A percentile compares a stretch with the other conserved stretches of the same genome.
Conservation (phyloP, 2,888 invertebrate species). For the Tipula confusa region DNA sequence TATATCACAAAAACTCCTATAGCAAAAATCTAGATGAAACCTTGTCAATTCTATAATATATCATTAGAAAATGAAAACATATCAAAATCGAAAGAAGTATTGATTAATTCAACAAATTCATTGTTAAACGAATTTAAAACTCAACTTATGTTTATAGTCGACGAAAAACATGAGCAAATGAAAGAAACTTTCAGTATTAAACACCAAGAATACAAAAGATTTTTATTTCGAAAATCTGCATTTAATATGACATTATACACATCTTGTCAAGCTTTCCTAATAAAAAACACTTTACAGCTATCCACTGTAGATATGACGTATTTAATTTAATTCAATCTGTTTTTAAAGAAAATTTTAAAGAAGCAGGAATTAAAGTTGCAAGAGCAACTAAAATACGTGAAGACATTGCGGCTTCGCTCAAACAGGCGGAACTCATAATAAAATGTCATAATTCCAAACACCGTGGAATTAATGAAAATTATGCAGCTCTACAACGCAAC, state of each 20-base stretch:
- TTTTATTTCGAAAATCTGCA: background rate
- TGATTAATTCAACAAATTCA: background rate
- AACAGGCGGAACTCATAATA: background rate
- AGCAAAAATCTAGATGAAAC: background rate
- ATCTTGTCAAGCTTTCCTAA: background rate
- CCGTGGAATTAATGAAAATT: background rate
- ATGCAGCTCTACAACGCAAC: background rate
- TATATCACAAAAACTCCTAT: background rate
- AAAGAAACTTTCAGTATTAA: background rate
- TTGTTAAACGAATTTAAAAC: background rate
- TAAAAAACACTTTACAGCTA: background rate
- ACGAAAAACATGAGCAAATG: background rate
- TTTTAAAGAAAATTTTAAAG: no score
- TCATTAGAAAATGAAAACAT: no score
- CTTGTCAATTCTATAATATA: no score
- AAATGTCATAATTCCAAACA: no score
- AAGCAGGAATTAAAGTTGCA: no score
- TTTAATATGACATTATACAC: background rate
- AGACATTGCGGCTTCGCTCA: background rate
- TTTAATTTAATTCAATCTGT: background rate
- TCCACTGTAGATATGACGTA: background rate
- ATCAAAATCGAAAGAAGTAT: no score
- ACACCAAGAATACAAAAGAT: background rate
- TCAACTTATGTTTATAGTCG: background rate
- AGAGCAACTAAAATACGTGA: background rate